A percentile compares a stretch with the other conserved stretches of the same genome.
Evolutionary conservation across 2,113 vertebrate species (phyloP).

Genomic region (Platichthys stellatus): DNA sequence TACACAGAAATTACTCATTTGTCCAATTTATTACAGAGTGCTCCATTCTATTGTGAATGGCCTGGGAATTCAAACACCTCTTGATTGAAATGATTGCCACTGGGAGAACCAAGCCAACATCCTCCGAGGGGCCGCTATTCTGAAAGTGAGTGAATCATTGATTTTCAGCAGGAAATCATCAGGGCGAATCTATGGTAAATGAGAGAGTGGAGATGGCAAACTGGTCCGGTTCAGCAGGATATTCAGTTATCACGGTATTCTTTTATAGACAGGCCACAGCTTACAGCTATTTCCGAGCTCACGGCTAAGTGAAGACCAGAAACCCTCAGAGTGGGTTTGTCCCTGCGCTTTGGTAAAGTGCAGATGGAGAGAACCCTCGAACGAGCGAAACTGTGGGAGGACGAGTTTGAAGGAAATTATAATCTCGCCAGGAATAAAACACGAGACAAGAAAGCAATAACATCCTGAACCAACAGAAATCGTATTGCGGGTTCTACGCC

Average conservation of each 20-base stretch:
- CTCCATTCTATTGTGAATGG: conserved; percentile 63
- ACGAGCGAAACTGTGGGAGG: conserved; percentile 38
- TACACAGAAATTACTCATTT: conserved; percentile 78
- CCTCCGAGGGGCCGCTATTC: conserved; percentile 57
- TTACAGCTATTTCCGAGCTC: conserved; percentile 59
- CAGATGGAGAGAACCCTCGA: conserved; percentile 65
- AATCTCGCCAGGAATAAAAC: conserved; percentile 62
- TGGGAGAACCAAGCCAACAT: conserved; percentile 58
- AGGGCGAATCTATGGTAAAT: conserved; percentile 76
- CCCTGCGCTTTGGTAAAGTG: conserved; percentile 49
- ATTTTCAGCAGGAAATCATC: conserved; percentile 81
- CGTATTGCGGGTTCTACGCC: conserved; percentile 53
- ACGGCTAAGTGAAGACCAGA: conserved; percentile 59
- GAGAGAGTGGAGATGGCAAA: conserved; percentile 71
- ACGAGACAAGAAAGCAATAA: conserved; percentile 66
- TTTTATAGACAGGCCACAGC: conserved; percentile 51
- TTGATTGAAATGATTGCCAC: conserved; percentile 78
- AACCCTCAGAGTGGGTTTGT: conserved; percentile 49
- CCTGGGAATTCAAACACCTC: conserved; percentile 64
- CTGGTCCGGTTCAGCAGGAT: conserved; percentile 62
- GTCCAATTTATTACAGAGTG: conserved; percentile 74
- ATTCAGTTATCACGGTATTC: conserved; percentile 71
- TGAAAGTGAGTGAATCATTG: conserved; percentile 75
- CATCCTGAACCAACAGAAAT: conserved; percentile 63
- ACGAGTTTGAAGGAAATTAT: conserved; percentile 55